A percentile compares a stretch with the other conserved stretches of the same genome.
phyloP scores from a whole-genome alignment of 2,113 vertebrate genomes.

The Catagonus wagneri region DNA sequence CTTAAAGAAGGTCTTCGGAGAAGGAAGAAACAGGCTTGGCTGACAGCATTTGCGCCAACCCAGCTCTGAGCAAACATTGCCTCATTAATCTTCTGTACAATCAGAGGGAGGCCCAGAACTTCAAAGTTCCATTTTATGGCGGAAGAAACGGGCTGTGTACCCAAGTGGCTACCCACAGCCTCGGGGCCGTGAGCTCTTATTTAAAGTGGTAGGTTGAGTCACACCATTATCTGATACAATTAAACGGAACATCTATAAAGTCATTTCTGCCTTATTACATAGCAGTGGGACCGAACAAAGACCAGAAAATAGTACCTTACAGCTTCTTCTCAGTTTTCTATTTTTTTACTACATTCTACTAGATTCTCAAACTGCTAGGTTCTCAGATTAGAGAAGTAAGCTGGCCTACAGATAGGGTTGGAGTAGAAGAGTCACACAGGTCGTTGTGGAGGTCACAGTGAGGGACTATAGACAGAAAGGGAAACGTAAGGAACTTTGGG shows the following conservation, averaged over 20 bases:
- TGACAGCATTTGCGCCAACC: background rate
- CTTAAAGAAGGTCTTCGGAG: background rate
- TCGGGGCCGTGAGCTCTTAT: rapidly evolving
- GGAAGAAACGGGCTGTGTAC: background rate
- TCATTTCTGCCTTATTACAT: background rate
- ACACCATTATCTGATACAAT: rapidly evolving
- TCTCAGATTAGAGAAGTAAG: background rate
- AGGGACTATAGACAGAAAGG: too few species aligned
- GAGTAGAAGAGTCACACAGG: too few species aligned
- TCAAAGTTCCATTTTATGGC: rapidly evolving
- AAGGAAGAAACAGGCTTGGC: background rate
- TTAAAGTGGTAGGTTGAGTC: too few species aligned
- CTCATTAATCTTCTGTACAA: background rate
- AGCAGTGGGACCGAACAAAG: background rate
- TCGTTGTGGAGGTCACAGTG: too few species aligned
- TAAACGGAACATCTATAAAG: background rate
- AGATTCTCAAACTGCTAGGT: background rate
- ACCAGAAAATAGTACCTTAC: background rate
- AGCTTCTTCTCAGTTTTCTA: background rate
- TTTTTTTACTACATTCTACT: background rate
- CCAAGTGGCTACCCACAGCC: rapidly evolving
- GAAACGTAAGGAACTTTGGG: too few species aligned
- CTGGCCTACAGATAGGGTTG: too few species aligned
- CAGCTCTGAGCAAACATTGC: background rate
- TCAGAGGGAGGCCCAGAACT: background rate